Conservation (phyloP, 2,888 invertebrate genomes). For the Caenorhabditis imperialis region DNA sequence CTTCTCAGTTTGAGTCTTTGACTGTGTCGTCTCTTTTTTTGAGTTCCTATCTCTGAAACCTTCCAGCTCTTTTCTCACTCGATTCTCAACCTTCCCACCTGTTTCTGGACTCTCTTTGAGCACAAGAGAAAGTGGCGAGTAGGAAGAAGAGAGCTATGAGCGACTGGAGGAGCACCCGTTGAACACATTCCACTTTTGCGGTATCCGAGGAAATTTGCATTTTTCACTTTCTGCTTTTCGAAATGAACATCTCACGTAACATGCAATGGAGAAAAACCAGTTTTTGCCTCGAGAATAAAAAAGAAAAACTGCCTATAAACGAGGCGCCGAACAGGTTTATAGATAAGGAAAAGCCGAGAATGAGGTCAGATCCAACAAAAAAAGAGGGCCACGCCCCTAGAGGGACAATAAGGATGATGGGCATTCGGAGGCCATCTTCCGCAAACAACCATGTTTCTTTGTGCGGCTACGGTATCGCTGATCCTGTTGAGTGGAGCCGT, state of each 20-base stretch:
- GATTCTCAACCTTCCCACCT: background rate
- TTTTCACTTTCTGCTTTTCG: too few species aligned
- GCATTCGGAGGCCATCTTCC: background rate
- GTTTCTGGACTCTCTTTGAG: slow-evolving; percentile 3
- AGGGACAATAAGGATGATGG: slow-evolving; percentile 6
- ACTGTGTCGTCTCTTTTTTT: too few species aligned
- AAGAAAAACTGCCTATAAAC: too few species aligned
- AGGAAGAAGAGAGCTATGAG: slow-evolving; percentile 58
- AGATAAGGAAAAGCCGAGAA: slow-evolving; percentile 18
- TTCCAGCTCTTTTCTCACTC: background rate
- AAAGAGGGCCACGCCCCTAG: background rate
- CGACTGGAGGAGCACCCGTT: background rate
- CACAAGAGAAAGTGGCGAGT: slow-evolving; percentile 66
- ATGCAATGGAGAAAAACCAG: background rate
- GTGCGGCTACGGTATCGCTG: background rate
- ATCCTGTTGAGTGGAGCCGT: too few species aligned
- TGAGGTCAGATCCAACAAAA: slow-evolving; percentile 10
- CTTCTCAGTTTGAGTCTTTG: too few species aligned
- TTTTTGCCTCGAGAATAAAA: slow-evolving; percentile 2
- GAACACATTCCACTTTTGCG: slow-evolving; percentile 68
- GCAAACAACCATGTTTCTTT: background rate
- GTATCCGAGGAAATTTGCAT: slow-evolving; percentile 75
- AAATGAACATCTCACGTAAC: too few species aligned
- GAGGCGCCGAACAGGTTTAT: too few species aligned
- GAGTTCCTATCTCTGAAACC: background rate